phyloP scores from a whole-genome alignment of 2,888 invertebrate genomes.

The Plebejus melissa region DNA sequence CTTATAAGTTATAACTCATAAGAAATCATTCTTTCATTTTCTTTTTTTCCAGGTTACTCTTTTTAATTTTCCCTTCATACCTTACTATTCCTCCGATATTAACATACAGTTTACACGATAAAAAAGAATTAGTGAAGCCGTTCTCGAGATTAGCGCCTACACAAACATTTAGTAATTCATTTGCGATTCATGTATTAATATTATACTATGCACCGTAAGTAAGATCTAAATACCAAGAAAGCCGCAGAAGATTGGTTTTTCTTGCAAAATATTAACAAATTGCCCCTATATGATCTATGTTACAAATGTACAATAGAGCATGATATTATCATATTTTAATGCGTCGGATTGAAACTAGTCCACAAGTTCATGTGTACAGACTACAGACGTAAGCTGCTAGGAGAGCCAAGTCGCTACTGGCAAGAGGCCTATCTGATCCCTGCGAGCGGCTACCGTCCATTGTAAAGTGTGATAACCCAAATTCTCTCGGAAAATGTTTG shows the following conservation, averaged over 20 bases:
- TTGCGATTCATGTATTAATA: too few species aligned
- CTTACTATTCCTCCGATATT: too few species aligned
- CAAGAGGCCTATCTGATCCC: slow-evolving; percentile 65
- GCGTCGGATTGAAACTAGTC: slow-evolving; percentile 31
- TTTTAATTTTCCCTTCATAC: too few species aligned
- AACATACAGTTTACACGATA: too few species aligned
- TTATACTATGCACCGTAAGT: background rate
- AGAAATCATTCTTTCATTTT: too few species aligned
- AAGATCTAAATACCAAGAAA: background rate
- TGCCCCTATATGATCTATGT: background rate
- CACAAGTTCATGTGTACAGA: slow-evolving; percentile 35
- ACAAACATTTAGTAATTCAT: too few species aligned
- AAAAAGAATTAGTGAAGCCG: too few species aligned
- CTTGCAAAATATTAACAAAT: background rate
- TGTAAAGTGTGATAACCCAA: slow-evolving; percentile 60
- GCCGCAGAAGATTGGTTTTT: background rate
- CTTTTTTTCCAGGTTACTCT: too few species aligned
- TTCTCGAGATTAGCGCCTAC: too few species aligned
- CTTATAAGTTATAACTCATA: too few species aligned
- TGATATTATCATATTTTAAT: background rate
- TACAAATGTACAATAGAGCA: background rate
- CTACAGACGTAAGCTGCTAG: slow-evolving; percentile 39
- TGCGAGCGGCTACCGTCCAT: slow-evolving; percentile 38
- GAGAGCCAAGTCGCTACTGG: slow-evolving; percentile 63
- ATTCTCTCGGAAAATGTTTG: slow-evolving; percentile 56